These are phyloP conservation scores for Cliona cf. orientalis DNA, from an alignment of 37 sponge, comb jelly and placozoan genomes.

Conservation along the genomic window DNA sequence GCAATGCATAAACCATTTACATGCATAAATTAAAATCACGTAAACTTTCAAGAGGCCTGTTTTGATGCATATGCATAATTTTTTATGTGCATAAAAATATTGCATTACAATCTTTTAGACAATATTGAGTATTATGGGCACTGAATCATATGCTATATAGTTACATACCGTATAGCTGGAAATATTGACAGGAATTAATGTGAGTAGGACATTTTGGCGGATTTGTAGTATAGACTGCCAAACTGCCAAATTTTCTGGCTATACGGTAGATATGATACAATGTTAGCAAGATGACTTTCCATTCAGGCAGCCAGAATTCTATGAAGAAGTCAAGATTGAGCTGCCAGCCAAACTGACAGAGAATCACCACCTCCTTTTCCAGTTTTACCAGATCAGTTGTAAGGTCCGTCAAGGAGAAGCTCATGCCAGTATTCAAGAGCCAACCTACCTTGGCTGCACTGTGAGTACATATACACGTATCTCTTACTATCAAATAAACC, in stretches of 20 bases:
- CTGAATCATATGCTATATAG: too few relatives aligned
- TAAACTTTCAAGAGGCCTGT: too few relatives aligned
- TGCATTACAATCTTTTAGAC: too few relatives aligned
- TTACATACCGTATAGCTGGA: too few relatives aligned
- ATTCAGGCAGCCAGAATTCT: conserved; percentile 85
- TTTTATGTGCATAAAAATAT: too few relatives aligned
- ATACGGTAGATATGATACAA: too few relatives aligned
- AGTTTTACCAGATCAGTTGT: conserved; percentile 94
- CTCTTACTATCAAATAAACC: neutral
- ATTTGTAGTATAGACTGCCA: neutral
- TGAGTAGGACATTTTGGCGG: neutral
- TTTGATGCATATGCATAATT: too few relatives aligned
- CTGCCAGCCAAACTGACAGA: conserved; percentile 86
- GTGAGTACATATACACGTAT: conserved; percentile 41
- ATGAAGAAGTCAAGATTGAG: conserved; percentile 95
- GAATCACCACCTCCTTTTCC: conserved; percentile 90
- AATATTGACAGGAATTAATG: too few relatives aligned
- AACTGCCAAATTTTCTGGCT: too few relatives aligned
- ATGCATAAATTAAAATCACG: too few relatives aligned
- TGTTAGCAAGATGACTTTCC: neutral
- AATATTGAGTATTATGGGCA: too few relatives aligned
- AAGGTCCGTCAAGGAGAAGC: conserved; percentile 68
- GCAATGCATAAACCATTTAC: too few relatives aligned
- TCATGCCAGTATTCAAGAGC: conserved; percentile 55
- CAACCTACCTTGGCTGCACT: conserved; percentile 75